These are phyloP conservation scores for Dicaeum eximium DNA, from an alignment of 2,113 vertebrate species.

Conservation along the genomic window DNA sequence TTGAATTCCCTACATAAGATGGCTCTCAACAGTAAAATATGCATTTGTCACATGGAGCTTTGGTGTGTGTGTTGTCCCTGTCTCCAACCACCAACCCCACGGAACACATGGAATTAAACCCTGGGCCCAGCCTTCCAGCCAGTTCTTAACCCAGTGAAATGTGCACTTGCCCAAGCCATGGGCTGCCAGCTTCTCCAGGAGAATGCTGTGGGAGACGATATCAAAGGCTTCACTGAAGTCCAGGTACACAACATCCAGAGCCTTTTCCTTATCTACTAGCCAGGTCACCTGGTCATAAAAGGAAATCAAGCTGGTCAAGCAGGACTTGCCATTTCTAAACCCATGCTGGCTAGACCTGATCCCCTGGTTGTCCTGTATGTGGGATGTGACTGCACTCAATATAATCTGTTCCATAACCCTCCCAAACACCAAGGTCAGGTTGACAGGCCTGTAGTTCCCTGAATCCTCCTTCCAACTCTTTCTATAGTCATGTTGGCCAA, in stretches of 20 bases:
- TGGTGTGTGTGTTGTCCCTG: not conserved
- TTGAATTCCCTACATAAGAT: not conserved
- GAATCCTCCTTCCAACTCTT: not conserved
- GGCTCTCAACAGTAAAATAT: not conserved
- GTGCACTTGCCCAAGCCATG: not conserved
- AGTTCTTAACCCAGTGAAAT: not conserved
- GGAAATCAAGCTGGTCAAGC: not conserved
- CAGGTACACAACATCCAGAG: not conserved
- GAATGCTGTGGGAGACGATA: not conserved
- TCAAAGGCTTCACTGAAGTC: not conserved
- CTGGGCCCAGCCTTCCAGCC: not conserved
- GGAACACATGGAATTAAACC: not conserved
- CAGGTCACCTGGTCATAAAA: not conserved
- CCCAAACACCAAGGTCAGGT: not conserved
- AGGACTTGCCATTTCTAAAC: not conserved
- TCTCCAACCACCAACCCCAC: not conserved
- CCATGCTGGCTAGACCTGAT: not conserved
- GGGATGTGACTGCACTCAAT: not conserved
- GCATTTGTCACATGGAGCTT: not conserved
- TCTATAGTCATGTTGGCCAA: not conserved
- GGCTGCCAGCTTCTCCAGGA: not conserved
- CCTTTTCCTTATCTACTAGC: not conserved
- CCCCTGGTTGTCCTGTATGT: too few species aligned
- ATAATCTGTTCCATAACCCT: not conserved
- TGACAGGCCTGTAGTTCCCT: not conserved